These are phyloP conservation scores for Coelopa frigida DNA, from an alignment of 1,140 invertebrate genomes.

Conservation along the genomic window DNA sequence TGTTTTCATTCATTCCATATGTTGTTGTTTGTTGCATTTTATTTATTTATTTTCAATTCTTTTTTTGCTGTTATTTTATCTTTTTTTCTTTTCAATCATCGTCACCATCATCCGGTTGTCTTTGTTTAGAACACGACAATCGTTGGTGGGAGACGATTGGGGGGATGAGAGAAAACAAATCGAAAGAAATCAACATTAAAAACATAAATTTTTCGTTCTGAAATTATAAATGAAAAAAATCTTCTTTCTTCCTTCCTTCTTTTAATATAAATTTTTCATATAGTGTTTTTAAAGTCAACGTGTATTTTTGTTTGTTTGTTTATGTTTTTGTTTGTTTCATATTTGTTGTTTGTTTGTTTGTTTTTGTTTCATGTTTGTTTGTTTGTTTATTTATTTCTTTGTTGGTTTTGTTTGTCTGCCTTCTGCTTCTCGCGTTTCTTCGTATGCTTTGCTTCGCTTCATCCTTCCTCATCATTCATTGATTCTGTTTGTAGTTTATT, in stretches of 20 bases:
- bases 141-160: no score
- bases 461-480: no score
- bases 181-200: no score
- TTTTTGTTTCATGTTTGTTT: conserved; percentile 19
- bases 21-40: conserved; percentile 23
- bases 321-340: conserved; percentile 20
- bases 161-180: not conserved
- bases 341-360: conserved; percentile 21
- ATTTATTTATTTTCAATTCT: conserved; percentile 18
- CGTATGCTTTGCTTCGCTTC: not conserved
- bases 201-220: no score
- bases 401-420: conserved; percentile 13
- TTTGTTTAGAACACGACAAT: no score
- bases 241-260: conserved; percentile 8
- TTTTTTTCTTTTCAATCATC: conserved; percentile 18
- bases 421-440: conserved; percentile 13
- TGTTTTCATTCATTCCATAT: conserved; percentile 1
- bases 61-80: conserved; percentile 29
- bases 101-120: no score
- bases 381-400: conserved; percentile 29
- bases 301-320: conserved; percentile 9
- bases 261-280: no score
- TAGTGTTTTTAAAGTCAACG: no score
- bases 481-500: conserved; percentile 6
- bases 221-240: conserved; percentile 8